phyloP scores from a whole-genome alignment of 2,113 vertebrate genomes.

The Notothenia coriiceps region DNA sequence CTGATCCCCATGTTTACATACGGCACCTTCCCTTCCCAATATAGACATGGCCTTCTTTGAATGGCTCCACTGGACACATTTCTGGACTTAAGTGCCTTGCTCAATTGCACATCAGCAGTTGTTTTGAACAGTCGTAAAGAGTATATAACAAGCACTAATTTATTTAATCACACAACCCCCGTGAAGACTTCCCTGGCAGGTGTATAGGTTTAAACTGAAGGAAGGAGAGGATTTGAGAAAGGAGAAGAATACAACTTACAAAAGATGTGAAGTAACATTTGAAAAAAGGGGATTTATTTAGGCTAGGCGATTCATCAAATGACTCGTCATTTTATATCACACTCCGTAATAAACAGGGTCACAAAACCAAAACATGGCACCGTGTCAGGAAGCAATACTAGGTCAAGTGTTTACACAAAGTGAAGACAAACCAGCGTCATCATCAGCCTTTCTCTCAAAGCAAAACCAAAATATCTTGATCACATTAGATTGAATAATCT shows the following conservation, averaged over 20 bases:
- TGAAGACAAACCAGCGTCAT: constrained; percentile 4
- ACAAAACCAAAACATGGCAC: constrained; percentile 3
- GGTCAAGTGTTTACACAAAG: background rate
- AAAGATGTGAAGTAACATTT: background rate
- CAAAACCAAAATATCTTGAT: background rate
- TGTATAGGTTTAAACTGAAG: constrained; percentile 10
- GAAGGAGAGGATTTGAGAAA: background rate
- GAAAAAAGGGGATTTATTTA: background rate
- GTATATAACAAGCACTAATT: background rate
- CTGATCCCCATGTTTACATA: constrained; percentile 38
- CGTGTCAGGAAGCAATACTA: background rate
- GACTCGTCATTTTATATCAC: background rate
- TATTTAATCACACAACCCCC: background rate
- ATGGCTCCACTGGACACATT: constrained; percentile 25
- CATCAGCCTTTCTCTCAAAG: background rate
- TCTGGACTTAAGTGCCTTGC: background rate
- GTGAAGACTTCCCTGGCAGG: background rate
- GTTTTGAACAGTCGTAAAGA: background rate
- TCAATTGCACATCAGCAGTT: constrained; percentile 8
- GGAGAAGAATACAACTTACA: background rate
- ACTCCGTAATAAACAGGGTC: background rate
- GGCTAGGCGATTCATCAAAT: background rate
- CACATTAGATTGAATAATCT: background rate
- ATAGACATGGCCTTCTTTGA: constrained; percentile 12
- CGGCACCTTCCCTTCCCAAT: constrained; percentile 2